Base-by-base conservation (phyloP, 2,888 invertebrate genomes). In the Rotaria socialis region DNA sequence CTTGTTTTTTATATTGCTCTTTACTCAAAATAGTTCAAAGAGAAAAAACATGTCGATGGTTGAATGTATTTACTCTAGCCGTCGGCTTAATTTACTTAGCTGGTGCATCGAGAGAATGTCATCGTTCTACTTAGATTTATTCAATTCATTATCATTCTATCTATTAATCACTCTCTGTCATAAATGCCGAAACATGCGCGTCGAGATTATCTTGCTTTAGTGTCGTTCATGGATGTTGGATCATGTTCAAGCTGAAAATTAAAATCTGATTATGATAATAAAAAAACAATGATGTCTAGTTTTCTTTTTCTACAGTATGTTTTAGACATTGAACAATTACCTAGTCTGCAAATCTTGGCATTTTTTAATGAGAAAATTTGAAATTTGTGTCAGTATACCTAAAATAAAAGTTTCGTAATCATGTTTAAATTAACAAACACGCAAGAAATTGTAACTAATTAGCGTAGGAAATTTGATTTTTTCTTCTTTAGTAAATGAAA, bases 91-190 rank as follows among this genome's bases (percentile, higher is more conserved):
- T 67, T 35, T 27, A 3, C 67, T 67, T 67, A 27, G 14, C 67
- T 67, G 35, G 67, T 67, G 8, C 67, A 67, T 35, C 16, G 67
- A 67, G 50, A 1, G 16, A 35, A 14, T 35, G 27, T 3, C 67
- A 67, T 67, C 35, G 35, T 67, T 35, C 67, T 27, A 67, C 27
- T 35, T 35, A 27, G 67, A 67, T 67, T 67, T 67, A 67, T 67
- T 67, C 67, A 67, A 67, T 67, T 67, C 67, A 35, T 67, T 67
- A 67, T 6, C 67, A 67, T 35, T 67, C 67, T 35, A 50, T 67
- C 67, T 35, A 50, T 50, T 50, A 27, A 67, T 67, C 4, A 16
- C 22, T 56, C 24, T 56, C 4, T 22, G 22, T 10, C 35, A n/a
- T 35, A 27, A 67, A 67, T 27, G 14, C 11, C 0, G 5, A 67